A percentile compares a stretch with the other conserved stretches of the same genome.
phyloP scores from a whole-genome alignment of 64 coral and sea anemone species.

The Trachythela sp. region DNA sequence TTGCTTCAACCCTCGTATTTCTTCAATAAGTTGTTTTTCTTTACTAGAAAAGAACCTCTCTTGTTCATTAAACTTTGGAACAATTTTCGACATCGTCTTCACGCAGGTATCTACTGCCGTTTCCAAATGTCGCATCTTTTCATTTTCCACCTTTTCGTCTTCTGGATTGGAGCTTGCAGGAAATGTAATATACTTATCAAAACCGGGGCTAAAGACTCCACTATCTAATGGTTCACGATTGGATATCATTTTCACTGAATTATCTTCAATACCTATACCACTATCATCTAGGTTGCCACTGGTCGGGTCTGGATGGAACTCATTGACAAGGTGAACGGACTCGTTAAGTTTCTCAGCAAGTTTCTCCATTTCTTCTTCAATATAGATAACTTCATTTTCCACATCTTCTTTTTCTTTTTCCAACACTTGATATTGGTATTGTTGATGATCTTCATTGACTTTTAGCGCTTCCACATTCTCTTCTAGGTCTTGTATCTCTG shows the following conservation, averaged over 20 bases:
- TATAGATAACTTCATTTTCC: not conserved
- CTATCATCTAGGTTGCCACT: not conserved
- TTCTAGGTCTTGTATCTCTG: not conserved
- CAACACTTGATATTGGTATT: not conserved
- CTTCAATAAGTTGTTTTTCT: not conserved
- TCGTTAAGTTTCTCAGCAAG: not conserved
- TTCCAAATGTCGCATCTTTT: not conserved
- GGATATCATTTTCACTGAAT: not conserved
- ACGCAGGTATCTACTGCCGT: not conserved
- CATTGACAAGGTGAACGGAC: not conserved
- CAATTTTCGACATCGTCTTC: not conserved
- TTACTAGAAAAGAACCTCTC: not conserved
- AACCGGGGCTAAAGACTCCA: not conserved
- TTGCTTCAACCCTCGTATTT: not conserved
- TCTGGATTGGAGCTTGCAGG: not conserved
- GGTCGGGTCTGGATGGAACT: not conserved
- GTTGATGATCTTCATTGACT: not conserved
- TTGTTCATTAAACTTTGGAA: not conserved
- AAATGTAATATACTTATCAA: not conserved
- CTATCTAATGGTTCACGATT: not conserved
- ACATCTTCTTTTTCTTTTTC: constrained; percentile 10
- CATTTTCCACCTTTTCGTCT: not conserved
- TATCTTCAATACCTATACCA: not conserved
- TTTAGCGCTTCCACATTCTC: not conserved
- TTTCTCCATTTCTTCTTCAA: not conserved